Percentiles rank a stretch among this genome's conserved stretches.
Conservation (phyloP, 2,888 invertebrate genomes). For the Coronaproctus castanopsis region DNA sequence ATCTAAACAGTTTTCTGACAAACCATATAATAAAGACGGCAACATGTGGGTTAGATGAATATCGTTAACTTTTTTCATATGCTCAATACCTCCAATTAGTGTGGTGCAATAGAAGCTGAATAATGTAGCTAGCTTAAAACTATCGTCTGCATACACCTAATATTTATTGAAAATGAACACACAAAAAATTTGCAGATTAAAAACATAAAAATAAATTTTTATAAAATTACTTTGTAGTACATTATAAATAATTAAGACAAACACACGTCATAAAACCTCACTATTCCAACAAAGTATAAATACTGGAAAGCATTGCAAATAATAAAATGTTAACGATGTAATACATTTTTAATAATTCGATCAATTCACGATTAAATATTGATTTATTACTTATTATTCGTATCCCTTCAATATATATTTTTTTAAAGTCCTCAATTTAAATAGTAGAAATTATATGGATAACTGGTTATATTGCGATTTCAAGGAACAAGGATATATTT, state of each 20-base stretch:
- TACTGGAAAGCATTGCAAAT: too few species aligned
- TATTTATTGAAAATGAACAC: background rate
- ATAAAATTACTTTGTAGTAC: too few species aligned
- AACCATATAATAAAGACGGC: constrained; percentile 46
- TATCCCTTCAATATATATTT: background rate
- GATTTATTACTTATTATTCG: background rate
- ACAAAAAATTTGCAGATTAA: too few species aligned
- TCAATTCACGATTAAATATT: background rate
- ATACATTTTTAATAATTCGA: too few species aligned
- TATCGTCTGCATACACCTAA: constrained; percentile 4
- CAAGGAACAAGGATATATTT: too few species aligned
- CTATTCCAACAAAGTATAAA: too few species aligned
- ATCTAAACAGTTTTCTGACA: constrained; percentile 44
- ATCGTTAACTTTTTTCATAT: constrained; percentile 34
- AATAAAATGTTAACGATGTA: too few species aligned
- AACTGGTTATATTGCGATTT: too few species aligned
- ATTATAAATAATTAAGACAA: too few species aligned
- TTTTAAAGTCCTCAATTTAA: constrained; percentile 30
- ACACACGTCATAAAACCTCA: too few species aligned
- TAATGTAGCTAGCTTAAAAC: constrained; percentile 27
- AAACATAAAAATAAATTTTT: too few species aligned
- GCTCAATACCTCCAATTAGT: constrained; percentile 46
- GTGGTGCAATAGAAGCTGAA: constrained; percentile 64
- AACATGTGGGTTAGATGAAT: constrained; percentile 45
- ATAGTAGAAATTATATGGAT: too few species aligned